Percentiles rank a stretch among this genome's conserved stretches.
Conservation (phyloP, 2,797 vertebrate genomes). For the Threskiornis aethiopicus region DNA sequence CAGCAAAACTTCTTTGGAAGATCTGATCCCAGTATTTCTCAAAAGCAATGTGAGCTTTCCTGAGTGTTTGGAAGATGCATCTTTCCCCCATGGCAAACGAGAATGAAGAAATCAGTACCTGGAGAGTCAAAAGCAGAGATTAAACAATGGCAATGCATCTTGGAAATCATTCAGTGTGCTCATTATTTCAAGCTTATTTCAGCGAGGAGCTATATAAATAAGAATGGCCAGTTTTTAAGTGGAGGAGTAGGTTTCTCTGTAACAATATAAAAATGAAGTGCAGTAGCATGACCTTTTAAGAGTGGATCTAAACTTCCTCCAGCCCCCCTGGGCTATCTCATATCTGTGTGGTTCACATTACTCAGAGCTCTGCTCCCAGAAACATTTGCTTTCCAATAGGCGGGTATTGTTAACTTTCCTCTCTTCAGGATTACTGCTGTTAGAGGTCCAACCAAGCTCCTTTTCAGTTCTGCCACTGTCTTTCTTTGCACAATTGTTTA, state of each 20-base stretch:
- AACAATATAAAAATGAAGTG: slow-evolving; percentile 26
- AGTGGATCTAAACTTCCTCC: slow-evolving; percentile 43
- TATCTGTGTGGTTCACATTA: slow-evolving; percentile 53
- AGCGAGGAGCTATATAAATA: not conserved
- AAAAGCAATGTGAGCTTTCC: not conserved
- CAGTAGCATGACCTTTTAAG: not conserved
- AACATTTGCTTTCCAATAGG: slow-evolving; percentile 1
- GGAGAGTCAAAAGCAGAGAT: not conserved
- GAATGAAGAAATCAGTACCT: not conserved
- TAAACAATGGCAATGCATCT: not conserved
- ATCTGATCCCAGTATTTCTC: not conserved
- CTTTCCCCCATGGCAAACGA: not conserved
- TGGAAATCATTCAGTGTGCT: not conserved
- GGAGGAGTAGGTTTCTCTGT: not conserved
- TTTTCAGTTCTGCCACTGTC: not conserved
- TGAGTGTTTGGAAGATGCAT: not conserved
- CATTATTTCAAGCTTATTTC: not conserved
- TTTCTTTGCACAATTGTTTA: not conserved
- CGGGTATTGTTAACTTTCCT: not conserved
- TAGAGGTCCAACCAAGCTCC: not conserved
- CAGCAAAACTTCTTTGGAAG: not conserved
- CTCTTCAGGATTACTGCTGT: not conserved
- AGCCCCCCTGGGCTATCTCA: not conserved
- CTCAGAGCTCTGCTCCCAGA: not conserved
- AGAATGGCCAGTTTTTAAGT: not conserved